phyloP scores from a whole-genome alignment of 2,888 invertebrate species.

The Rhodophaea formosa region DNA sequence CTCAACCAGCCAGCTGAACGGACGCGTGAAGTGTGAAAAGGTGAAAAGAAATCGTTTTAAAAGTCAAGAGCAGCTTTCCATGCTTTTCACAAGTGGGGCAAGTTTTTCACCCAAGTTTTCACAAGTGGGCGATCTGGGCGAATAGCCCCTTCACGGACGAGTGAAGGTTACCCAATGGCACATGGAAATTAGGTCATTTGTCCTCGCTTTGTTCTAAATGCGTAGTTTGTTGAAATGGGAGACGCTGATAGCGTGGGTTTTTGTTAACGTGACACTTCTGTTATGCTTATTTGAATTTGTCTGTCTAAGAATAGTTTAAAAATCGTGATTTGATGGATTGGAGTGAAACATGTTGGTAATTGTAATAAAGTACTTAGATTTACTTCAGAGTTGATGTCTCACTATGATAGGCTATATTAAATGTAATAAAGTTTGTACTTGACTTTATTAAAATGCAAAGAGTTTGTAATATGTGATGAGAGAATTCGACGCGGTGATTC shows the following conservation, averaged over 20 bases:
- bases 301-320: no score
- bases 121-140: conserved; percentile 21
- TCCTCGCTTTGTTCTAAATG: conserved; percentile 44
- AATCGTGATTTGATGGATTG: no score
- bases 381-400: no score
- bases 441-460: no score
- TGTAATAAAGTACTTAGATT: no score
- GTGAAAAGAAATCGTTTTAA: conserved; percentile 22
- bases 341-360: no score
- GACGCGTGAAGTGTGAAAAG: conserved; percentile 14
- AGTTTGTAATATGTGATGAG: no score
- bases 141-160: conserved; percentile 51
- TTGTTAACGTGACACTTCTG: background rate
- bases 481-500: no score
- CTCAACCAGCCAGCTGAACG: background rate
- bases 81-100: conserved; percentile 53
- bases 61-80: conserved; percentile 36
- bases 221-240: conserved; percentile 15
- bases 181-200: conserved; percentile 79
- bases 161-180: conserved; percentile 61
- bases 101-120: conserved; percentile 23
- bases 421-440: no score
- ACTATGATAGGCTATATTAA: no score
- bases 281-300: background rate
- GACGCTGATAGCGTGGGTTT: conserved; percentile 10